These are phyloP conservation scores for Varanus salvator DNA, from an alignment of 2,113 vertebrate genomes.

Conservation along the genomic window DNA sequence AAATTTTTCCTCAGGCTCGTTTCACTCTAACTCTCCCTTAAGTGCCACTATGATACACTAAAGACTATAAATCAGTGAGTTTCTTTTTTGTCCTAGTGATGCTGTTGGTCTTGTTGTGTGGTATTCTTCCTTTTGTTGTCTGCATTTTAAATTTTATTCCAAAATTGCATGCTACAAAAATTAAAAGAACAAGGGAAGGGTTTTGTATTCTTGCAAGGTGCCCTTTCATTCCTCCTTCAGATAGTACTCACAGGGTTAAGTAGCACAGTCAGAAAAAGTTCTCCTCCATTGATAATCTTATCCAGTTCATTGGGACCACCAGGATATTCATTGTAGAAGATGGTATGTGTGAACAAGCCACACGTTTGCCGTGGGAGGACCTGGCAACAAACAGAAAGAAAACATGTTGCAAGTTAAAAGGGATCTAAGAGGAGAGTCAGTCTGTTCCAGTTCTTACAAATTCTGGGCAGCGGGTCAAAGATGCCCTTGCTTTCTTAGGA, in stretches of 20 bases:
- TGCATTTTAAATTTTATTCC: not conserved
- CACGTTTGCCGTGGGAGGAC: constrained; percentile 96
- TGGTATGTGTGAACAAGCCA: constrained; percentile 97
- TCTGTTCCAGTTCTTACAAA: not conserved
- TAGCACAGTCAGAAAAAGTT: constrained; percentile 95
- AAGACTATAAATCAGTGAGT: not conserved
- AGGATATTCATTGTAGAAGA: constrained; percentile 97
- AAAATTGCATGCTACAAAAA: not conserved
- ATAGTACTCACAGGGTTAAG: constrained; percentile 90
- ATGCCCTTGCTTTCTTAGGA: not conserved
- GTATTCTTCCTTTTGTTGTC: not conserved
- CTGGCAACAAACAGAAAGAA: constrained; percentile 66
- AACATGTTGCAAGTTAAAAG: not conserved
- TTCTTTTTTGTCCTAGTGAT: not conserved
- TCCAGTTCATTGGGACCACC: constrained; percentile 94
- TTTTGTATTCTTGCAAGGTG: not conserved
- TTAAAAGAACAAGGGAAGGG: not conserved
- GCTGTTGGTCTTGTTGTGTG: not conserved
- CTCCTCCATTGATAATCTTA: constrained; percentile 96
- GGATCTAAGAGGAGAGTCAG: not conserved
- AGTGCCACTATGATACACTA: not conserved
- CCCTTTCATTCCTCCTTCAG: not conserved
- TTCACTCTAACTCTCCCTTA: not conserved
- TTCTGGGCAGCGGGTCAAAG: not conserved
- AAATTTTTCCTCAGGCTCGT: not conserved